These are phyloP conservation scores for Hippoglossus hippoglossus DNA, from an alignment of 2,797 vertebrate species.

Conservation along the genomic window DNA sequence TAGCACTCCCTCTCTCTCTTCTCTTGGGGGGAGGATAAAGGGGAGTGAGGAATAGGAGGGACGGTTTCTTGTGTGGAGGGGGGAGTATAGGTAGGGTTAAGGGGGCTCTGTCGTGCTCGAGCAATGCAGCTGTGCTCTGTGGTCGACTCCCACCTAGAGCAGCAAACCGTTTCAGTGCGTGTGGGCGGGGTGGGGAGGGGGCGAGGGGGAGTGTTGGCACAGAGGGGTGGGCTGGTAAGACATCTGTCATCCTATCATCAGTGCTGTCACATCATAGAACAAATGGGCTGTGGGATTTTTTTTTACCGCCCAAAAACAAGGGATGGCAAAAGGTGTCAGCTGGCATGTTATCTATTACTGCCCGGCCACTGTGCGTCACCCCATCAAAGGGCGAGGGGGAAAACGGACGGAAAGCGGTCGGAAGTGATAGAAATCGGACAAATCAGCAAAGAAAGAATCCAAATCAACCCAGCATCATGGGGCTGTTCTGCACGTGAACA, in stretches of 20 bases:
- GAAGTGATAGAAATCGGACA: slow-evolving; percentile 31
- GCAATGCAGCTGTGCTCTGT: slow-evolving; percentile 67
- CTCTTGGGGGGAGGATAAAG: slow-evolving; percentile 34
- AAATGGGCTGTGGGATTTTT: slow-evolving; percentile 65
- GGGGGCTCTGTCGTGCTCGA: slow-evolving; percentile 36
- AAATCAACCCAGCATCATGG: slow-evolving; percentile 19
- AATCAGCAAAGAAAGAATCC: not conserved
- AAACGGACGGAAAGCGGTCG: slow-evolving; percentile 1
- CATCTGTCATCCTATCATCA: slow-evolving; percentile 77
- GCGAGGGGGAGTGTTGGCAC: slow-evolving; percentile 49
- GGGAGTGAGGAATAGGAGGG: slow-evolving; percentile 39
- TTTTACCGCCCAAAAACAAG: slow-evolving; percentile 60
- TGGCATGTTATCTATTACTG: slow-evolving; percentile 46
- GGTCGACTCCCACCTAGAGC: slow-evolving; percentile 51
- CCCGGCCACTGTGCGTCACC: slow-evolving; percentile 15
- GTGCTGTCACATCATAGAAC: slow-evolving; percentile 66
- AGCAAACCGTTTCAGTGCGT: slow-evolving; percentile 45
- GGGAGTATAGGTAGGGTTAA: slow-evolving; percentile 14
- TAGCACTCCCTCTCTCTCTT: slow-evolving; percentile 35
- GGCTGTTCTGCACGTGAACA: slow-evolving; percentile 15
- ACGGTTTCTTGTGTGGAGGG: slow-evolving; percentile 11
- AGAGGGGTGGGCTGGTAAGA: slow-evolving; percentile 62
- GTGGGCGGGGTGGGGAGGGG: slow-evolving; percentile 1
- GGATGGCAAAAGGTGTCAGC: slow-evolving; percentile 55
- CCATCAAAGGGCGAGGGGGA: slow-evolving; percentile 22